Evolutionary conservation across 1,140 invertebrate genomes (phyloP).

Genomic region (Drosophila truncata): DNA sequence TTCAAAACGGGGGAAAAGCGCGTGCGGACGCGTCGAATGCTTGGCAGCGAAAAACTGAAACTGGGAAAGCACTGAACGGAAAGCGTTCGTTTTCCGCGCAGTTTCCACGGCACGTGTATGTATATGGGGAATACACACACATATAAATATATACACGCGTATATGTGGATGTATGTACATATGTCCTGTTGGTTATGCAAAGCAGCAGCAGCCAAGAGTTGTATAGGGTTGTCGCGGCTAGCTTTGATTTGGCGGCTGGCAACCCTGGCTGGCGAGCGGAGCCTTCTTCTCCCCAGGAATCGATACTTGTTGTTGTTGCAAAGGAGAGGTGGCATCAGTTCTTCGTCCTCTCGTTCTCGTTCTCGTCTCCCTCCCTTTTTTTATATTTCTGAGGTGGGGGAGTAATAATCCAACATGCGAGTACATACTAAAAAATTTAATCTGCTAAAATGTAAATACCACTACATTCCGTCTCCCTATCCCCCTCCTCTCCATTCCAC

Average conservation of each 20-base stretch:
- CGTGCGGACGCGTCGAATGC: constrained; percentile 50
- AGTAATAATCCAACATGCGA: constrained; percentile 33
- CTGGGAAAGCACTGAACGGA: constrained; percentile 31
- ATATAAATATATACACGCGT: constrained; percentile 33
- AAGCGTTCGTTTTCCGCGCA: constrained; percentile 45
- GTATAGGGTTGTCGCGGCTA: constrained; percentile 62
- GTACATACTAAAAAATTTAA: constrained; percentile 73
- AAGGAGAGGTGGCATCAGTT: constrained; percentile 9
- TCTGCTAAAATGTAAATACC: constrained; percentile 78
- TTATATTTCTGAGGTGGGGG: constrained; percentile 13
- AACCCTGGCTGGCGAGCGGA: constrained; percentile 51
- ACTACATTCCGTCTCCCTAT: constrained; percentile 9
- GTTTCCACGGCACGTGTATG: constrained; percentile 60
- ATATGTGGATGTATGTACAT: background rate
- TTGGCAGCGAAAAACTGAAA: constrained; percentile 51
- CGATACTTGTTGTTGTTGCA: constrained; percentile 71
- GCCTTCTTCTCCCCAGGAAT: constrained; percentile 63
- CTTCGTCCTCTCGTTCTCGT: constrained; percentile 10
- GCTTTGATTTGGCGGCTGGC: constrained; percentile 63
- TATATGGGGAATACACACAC: constrained; percentile 60
- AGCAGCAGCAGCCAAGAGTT: constrained; percentile 71
- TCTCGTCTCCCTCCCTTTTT: constrained; percentile 4
- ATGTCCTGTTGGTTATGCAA: constrained; percentile 71
- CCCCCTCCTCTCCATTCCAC: background rate
- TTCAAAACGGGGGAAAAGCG: constrained; percentile 21